These are phyloP conservation scores for Eutrigla gurnardus DNA, from an alignment of 2,797 vertebrate species.

Conservation along the genomic window DNA sequence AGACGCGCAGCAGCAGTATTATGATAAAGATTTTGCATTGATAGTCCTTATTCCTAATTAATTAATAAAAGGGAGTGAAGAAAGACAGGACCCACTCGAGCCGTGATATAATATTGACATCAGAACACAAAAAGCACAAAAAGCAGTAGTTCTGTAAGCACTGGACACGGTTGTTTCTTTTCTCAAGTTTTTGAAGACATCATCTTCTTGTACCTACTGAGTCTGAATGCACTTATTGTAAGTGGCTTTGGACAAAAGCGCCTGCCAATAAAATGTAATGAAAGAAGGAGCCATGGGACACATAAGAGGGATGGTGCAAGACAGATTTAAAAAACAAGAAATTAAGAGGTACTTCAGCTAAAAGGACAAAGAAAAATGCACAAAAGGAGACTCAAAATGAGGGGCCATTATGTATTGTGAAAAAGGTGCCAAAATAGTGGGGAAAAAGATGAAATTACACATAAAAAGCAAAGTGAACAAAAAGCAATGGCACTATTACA, in stretches of 20 bases:
- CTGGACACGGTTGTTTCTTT: not conserved
- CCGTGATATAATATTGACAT: not conserved
- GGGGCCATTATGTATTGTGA: not conserved
- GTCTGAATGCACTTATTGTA: not conserved
- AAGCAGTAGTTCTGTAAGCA: not conserved
- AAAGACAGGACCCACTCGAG: not conserved
- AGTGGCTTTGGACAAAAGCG: not conserved
- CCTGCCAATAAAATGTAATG: not conserved
- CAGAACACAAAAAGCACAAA: not conserved
- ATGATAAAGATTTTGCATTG: no score
- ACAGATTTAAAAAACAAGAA: not conserved
- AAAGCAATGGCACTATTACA: not conserved
- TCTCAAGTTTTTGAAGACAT: not conserved
- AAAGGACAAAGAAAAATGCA: not conserved
- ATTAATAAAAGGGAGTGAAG: not conserved
- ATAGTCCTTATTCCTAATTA: not conserved
- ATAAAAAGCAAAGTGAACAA: not conserved
- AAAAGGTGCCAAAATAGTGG: no score
- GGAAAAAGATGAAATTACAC: not conserved
- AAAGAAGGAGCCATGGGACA: not conserved
- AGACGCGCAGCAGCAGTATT: not conserved
- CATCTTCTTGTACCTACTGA: not conserved
- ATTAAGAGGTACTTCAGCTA: not conserved
- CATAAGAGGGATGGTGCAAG: not conserved
- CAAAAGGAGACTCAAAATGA: not conserved